Evolutionary conservation across 2,888 invertebrate species (phyloP), one percentile per base, ranked within the genome.

Genomic region (Drosophila quinaria): DNA sequence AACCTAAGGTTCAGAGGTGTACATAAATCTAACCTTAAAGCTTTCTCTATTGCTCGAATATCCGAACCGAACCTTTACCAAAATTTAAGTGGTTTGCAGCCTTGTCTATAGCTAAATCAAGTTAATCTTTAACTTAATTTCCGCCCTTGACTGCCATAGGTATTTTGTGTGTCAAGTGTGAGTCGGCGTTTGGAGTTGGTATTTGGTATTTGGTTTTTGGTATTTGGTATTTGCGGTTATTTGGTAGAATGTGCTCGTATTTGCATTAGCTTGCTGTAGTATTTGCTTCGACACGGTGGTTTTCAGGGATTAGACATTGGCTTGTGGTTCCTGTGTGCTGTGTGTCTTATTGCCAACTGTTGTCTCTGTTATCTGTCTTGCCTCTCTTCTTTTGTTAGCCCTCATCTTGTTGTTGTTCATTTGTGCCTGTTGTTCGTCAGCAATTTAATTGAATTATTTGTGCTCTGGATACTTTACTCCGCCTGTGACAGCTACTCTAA

Each of bases 391-490:
- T 8, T 5, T n/a, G 3, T 17, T 35, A 25, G 4, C 39, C 22
- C 4, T 9, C 15, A 11, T 9, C 25, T 19, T 63, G 33, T 46
- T 63, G 54, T 59, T 63, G 37, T 46, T 63, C 25, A 25, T 52
- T 68, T 68, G 52, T 46, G 42, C 64, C 56, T 69, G 60, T 51
- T 63, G 56, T 52, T 86, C 58, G 65, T 74, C 56, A 70, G 69
- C 81, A 78, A 68, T 81, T 89, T 85, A 85, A 85, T 85, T 85
- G 89, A 85, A 85, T 85, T 87, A 85, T 84, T 81, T 78, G 85
- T 54, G 67, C 59, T 66, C 61, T 60, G 68, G 62, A 66, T 69
- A 64, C 76, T 73, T 62, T 42, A 44, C 60, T 56, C 47, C 73
- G 85, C 73, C 84, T 70, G 77, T 73, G 80, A 74, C 80, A 74